These are phyloP conservation scores for Eupithecia centaureata DNA, from an alignment of 2,888 invertebrate species.

Conservation along the genomic window DNA sequence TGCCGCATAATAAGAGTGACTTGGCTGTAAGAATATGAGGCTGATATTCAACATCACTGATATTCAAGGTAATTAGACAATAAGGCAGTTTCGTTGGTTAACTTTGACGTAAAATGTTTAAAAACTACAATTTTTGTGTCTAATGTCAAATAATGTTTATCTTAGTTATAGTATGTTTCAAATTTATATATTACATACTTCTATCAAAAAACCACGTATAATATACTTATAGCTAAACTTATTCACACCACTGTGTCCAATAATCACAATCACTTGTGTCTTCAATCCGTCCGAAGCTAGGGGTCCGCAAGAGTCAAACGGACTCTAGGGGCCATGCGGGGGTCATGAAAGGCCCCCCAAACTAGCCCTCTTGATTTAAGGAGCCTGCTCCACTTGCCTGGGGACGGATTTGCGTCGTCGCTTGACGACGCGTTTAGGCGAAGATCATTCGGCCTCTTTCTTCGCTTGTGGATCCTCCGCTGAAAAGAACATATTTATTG, in stretches of 20 bases:
- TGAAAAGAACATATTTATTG: slow-evolving; percentile 45
- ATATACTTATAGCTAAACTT: neutral
- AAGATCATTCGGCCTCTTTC: slow-evolving; percentile 80
- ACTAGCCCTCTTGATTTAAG: slow-evolving; percentile 12
- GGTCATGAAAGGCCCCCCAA: slow-evolving; percentile 9
- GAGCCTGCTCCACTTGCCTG: slow-evolving; percentile 66
- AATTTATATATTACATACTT: neutral
- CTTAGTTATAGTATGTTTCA: neutral
- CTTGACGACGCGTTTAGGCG: slow-evolving; percentile 81
- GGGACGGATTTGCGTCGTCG: slow-evolving; percentile 77
- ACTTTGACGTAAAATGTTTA: too few species aligned
- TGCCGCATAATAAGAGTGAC: neutral
- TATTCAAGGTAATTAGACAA: too few species aligned
- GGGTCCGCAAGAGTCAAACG: neutral
- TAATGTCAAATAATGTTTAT: too few species aligned
- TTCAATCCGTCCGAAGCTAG: slow-evolving; percentile 20
- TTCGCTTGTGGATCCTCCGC: slow-evolving; percentile 75
- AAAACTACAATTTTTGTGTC: too few species aligned
- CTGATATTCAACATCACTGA: too few species aligned
- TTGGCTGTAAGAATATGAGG: too few species aligned
- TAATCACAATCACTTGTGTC: slow-evolving; percentile 25
- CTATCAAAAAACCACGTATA: neutral
- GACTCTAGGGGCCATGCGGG: neutral
- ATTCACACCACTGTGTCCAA: slow-evolving; percentile 12
- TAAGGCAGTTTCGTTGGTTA: too few species aligned